These are phyloP conservation scores for Stenoptilia bipunctidactyla DNA, from an alignment of 2,888 invertebrate genomes.

Conservation along the genomic window DNA sequence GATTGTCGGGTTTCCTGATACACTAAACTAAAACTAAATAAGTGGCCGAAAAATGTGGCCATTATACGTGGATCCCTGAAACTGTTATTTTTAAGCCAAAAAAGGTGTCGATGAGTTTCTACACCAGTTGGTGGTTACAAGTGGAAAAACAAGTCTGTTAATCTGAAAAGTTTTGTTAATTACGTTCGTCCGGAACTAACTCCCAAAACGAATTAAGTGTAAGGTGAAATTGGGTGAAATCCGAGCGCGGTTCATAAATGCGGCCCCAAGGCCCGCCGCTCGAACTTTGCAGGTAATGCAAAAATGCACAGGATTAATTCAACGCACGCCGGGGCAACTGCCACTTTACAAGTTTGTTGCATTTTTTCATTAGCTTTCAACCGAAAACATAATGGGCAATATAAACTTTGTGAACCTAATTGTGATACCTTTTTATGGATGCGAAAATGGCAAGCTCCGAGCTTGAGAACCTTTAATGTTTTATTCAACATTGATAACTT, in stretches of 20 bases:
- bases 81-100: too few species aligned
- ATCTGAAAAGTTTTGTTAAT: slow-evolving; percentile 67
- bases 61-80: slow-evolving; percentile 4
- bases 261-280: slow-evolving; percentile 18
- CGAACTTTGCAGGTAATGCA: too few species aligned
- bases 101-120: slow-evolving; percentile 14
- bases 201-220: slow-evolving; percentile 60
- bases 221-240: slow-evolving; percentile 46
- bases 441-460: too few species aligned
- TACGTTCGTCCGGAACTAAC: slow-evolving; percentile 57
- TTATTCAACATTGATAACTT: too few species aligned
- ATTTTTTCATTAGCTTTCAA: too few species aligned
- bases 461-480: too few species aligned
- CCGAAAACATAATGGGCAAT: too few species aligned
- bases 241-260: slow-evolving; percentile 41
- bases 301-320: too few species aligned
- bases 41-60: slow-evolving; percentile 59
- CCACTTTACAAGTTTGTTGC: too few species aligned
- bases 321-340: too few species aligned
- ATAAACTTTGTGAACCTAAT: too few species aligned
- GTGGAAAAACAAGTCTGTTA: slow-evolving; percentile 59
- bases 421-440: too few species aligned
- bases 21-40: slow-evolving; percentile 58
- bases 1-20: slow-evolving; percentile 46
- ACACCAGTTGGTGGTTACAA: slow-evolving; percentile 28